These are phyloP conservation scores for Chlorodrepanis virens DNA, from an alignment of 2,113 vertebrate genomes.

Conservation along the genomic window DNA sequence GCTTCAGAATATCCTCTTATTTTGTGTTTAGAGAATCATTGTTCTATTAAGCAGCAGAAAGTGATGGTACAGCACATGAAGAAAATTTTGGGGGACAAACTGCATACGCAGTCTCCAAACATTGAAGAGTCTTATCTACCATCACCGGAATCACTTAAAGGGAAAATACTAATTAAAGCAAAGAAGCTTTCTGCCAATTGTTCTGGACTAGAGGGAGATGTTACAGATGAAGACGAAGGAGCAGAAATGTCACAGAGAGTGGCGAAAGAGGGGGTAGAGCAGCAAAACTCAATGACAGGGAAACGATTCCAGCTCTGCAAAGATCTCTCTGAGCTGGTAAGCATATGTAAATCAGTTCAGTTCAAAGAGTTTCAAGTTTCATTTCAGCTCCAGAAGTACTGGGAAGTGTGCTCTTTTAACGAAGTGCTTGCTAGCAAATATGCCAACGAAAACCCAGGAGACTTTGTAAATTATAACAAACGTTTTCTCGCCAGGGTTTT, in stretches of 20 bases:
- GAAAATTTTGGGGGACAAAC: constrained; percentile 92
- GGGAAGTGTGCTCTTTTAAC: constrained; percentile 97
- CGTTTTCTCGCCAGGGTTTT: constrained; percentile 92
- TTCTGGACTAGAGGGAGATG: constrained; percentile 88
- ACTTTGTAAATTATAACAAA: constrained; percentile 98
- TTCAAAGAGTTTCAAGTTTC: constrained; percentile 93
- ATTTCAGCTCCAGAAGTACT: constrained; percentile 94
- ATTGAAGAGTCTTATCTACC: constrained; percentile 89
- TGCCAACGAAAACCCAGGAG: constrained; percentile 90
- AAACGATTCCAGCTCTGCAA: constrained; percentile 93
- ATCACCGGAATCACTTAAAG: constrained; percentile 86
- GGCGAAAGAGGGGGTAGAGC: constrained; percentile 82
- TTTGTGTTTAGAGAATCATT: constrained; percentile 95
- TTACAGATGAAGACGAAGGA: constrained; percentile 96
- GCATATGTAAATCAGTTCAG: constrained; percentile 92
- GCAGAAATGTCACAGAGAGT: constrained; percentile 93
- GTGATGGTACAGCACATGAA: constrained; percentile 97
- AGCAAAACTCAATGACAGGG: constrained; percentile 70
- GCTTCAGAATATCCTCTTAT: constrained; percentile 94
- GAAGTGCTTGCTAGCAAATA: constrained; percentile 93
- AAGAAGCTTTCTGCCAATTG: constrained; percentile 89
- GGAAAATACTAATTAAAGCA: constrained; percentile 91
- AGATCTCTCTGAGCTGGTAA: constrained; percentile 93
- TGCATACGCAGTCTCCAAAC: constrained; percentile 82
- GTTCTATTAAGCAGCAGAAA: constrained; percentile 92